Evolutionary conservation across 2,888 invertebrate species (phyloP).

Genomic region (Andrena praecox): DNA sequence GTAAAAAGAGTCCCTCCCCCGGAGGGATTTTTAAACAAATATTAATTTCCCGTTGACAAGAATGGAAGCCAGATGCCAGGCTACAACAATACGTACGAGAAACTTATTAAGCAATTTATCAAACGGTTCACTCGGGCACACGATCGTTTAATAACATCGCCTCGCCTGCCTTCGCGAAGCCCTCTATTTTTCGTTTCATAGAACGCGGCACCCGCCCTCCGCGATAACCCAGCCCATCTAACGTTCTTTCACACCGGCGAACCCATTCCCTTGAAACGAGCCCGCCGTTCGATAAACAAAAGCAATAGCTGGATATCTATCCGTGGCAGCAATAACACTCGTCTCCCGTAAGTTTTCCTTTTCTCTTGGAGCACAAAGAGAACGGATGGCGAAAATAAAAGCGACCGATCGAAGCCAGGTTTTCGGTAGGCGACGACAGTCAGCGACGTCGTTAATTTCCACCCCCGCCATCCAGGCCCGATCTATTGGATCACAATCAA

Average conservation of each 20-base stretch:
- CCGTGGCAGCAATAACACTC: constrained; percentile 9
- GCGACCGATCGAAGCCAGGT: neutral
- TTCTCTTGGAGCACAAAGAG: neutral
- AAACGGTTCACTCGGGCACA: constrained; percentile 10
- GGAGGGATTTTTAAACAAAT: neutral
- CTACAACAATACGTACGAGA: neutral
- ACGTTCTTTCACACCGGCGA: neutral
- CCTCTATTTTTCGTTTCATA: constrained; percentile 12
- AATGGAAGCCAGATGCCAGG: no score
- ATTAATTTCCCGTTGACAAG: constrained; percentile 5
- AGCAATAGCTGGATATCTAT: constrained; percentile 15
- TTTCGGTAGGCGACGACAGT: constrained; percentile 26
- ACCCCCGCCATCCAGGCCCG: constrained; percentile 41
- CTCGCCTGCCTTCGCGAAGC: neutral
- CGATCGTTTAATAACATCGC: constrained; percentile 15
- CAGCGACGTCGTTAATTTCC: constrained; percentile 63
- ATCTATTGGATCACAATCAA: constrained; percentile 66
- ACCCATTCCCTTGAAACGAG: neutral
- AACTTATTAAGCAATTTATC: constrained; percentile 21
- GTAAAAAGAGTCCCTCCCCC: neutral
- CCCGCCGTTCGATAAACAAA: constrained; percentile 28
- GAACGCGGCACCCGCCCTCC: constrained; percentile 19
- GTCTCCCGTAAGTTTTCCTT: neutral
- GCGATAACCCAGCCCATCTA: constrained; percentile 16
- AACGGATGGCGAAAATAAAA: neutral